Conservation (phyloP, 2,888 invertebrate species). For the Cryptus viduatorius region DNA sequence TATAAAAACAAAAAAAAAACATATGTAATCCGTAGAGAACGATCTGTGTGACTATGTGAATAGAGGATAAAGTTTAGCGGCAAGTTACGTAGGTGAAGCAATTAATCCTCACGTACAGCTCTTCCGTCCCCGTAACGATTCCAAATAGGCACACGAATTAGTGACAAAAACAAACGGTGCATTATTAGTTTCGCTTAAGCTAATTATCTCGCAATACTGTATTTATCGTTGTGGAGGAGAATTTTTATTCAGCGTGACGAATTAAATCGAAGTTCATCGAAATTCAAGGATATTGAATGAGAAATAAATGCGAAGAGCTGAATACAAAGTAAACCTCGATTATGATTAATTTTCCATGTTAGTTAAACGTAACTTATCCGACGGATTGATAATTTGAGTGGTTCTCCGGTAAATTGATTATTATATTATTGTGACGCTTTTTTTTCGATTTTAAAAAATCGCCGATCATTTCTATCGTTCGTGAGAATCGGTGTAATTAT, state of each 20-base stretch:
- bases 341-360: slow-evolving; percentile 18
- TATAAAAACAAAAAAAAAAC: slow-evolving; percentile 51
- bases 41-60: slow-evolving; percentile 84
- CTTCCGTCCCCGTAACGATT: slow-evolving; percentile 72
- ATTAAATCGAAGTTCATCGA: slow-evolving; percentile 14
- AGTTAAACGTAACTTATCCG: background rate
- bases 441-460: background rate
- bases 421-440: background rate
- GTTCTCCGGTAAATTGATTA: slow-evolving; percentile 7
- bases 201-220: slow-evolving; percentile 42
- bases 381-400: background rate
- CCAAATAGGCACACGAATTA: slow-evolving; percentile 50
- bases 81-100: slow-evolving; percentile 69
- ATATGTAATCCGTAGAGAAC: slow-evolving; percentile 80
- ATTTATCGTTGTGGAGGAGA: slow-evolving; percentile 12
- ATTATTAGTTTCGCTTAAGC: slow-evolving; percentile 51
- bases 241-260: slow-evolving; percentile 13
- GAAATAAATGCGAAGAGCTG: slow-evolving; percentile 42
- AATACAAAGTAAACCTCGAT: slow-evolving; percentile 16
- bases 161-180: slow-evolving; percentile 29
- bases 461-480: slow-evolving; percentile 35
- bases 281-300: slow-evolving; percentile 35
- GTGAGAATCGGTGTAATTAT: slow-evolving; percentile 27
- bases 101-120: slow-evolving; percentile 71
- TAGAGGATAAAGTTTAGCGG: slow-evolving; percentile 73